Conservation (phyloP, 1,140 invertebrate species). For the Epicauta chinensis region DNA sequence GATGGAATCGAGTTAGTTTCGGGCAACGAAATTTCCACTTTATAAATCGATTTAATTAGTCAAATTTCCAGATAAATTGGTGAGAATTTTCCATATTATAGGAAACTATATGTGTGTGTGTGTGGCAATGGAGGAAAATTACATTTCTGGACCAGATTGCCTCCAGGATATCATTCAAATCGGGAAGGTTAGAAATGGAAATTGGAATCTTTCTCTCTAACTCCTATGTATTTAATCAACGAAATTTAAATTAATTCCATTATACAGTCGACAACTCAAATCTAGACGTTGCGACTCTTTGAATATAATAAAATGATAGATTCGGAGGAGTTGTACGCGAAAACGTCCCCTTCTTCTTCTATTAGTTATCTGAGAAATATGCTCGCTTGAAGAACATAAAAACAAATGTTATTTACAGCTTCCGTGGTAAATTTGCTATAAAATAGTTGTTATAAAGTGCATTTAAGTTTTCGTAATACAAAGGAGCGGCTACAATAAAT, state of each 20-base stretch:
- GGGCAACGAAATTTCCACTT: background rate
- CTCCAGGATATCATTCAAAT: background rate
- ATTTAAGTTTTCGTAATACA: conserved; percentile 24
- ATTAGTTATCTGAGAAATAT: conserved; percentile 9
- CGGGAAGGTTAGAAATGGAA: background rate
- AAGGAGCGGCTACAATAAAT: conserved; percentile 22
- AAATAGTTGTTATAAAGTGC: conserved; percentile 21
- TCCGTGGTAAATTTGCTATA: conserved; percentile 19
- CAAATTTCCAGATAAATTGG: conserved; percentile 1
- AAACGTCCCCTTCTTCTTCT: too few relatives aligned
- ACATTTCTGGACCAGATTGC: background rate
- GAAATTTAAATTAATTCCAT: conserved; percentile 12
- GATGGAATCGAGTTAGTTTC: too few relatives aligned
- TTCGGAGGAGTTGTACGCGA: too few relatives aligned
- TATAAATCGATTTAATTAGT: background rate
- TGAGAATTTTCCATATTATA: too few relatives aligned
- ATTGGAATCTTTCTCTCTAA: background rate
- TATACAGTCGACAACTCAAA: background rate
- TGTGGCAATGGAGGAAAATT: background rate
- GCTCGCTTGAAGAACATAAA: conserved; percentile 13
- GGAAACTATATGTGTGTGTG: background rate
- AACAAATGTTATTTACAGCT: conserved; percentile 14
- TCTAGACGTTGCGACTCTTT: background rate
- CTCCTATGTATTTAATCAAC: conserved; percentile 3
- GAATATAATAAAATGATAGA: background rate